Conservation (phyloP, 2,797 vertebrate genomes). For the Avahi laniger region DNA sequence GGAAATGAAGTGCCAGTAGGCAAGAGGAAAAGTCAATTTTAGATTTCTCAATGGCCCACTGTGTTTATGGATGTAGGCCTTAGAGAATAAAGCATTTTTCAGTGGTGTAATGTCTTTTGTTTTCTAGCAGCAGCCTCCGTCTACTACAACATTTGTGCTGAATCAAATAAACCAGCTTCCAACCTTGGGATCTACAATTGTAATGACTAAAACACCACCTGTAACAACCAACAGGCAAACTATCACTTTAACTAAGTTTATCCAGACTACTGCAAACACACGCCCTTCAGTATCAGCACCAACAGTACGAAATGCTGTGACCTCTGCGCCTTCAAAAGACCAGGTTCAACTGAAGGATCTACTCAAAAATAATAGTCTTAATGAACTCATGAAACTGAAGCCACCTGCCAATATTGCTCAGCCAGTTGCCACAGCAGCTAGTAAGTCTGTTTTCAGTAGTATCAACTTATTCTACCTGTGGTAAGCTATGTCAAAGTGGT, state of each 20-base stretch:
- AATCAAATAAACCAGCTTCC: constrained; percentile 99
- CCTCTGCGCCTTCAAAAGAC: constrained; percentile 91
- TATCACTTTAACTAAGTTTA: constrained; percentile 97
- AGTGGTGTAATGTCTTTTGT: constrained; percentile 28
- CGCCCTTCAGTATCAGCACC: constrained; percentile 88
- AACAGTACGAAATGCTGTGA: constrained; percentile 86
- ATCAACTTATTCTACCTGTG: background rate
- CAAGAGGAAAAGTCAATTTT: constrained; percentile 9
- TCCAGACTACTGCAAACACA: constrained; percentile 92
- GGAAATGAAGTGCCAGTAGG: background rate
- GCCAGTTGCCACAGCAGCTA: constrained; percentile 96
- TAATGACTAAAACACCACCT: constrained; percentile 93
- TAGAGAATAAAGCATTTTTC: background rate
- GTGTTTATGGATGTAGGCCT: background rate
- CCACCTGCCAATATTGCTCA: constrained; percentile 96
- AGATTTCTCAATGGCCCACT: background rate
- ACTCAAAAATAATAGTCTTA: constrained; percentile 93
- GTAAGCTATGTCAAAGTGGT: background rate
- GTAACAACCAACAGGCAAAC: constrained; percentile 94
- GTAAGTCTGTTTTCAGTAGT: constrained; percentile 82
- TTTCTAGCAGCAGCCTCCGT: constrained; percentile 92
- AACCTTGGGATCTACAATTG: constrained; percentile 92
- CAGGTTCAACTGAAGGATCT: constrained; percentile 97
- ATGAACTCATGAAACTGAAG: constrained; percentile 98
- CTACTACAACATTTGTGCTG: constrained; percentile 98